Evolutionary conservation across 1,140 invertebrate species (phyloP).

Genomic region (Muscidifurax raptorellus): DNA sequence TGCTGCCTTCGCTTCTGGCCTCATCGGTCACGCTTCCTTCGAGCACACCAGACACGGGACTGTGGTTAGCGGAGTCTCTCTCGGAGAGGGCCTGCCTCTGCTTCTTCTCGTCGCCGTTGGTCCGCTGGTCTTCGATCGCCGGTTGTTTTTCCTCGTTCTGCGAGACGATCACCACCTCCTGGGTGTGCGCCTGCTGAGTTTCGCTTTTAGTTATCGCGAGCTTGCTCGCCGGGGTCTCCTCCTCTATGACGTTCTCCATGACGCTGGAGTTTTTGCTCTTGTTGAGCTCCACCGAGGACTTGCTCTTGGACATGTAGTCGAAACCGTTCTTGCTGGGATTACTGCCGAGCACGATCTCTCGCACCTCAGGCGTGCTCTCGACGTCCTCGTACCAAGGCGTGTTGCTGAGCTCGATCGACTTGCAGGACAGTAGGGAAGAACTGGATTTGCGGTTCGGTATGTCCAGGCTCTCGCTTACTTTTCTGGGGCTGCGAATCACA

Average conservation of each 20-base stretch:
- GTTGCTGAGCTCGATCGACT: slow-evolving; percentile 52
- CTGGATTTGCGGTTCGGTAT: slow-evolving; percentile 60
- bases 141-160: slow-evolving; percentile 28
- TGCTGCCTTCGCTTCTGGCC: slow-evolving; percentile 72
- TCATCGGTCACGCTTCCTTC: slow-evolving; percentile 75
- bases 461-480: slow-evolving; percentile 64
- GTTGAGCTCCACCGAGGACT: background rate
- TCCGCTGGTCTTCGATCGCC: slow-evolving; percentile 16
- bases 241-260: slow-evolving; percentile 36
- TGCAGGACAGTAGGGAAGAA: slow-evolving; percentile 56
- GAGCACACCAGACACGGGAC: slow-evolving; percentile 73
- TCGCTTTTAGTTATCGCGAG: slow-evolving; percentile 21
- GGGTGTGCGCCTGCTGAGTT: background rate
- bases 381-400: slow-evolving; percentile 62
- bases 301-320: slow-evolving; percentile 57
- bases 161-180: background rate
- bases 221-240: background rate
- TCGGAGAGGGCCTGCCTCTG: slow-evolving; percentile 59
- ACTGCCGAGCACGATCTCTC: slow-evolving; percentile 57
- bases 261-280: slow-evolving; percentile 16
- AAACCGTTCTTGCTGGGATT: slow-evolving; percentile 62
- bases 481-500: slow-evolving; percentile 53
- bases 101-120: slow-evolving; percentile 33
- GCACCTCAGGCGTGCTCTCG: slow-evolving; percentile 53
- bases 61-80: slow-evolving; percentile 77